Evolutionary conservation across 2,888 invertebrate species (phyloP), one percentile per base, ranked within the genome.

Genomic region (Tetragonisca angustula): DNA sequence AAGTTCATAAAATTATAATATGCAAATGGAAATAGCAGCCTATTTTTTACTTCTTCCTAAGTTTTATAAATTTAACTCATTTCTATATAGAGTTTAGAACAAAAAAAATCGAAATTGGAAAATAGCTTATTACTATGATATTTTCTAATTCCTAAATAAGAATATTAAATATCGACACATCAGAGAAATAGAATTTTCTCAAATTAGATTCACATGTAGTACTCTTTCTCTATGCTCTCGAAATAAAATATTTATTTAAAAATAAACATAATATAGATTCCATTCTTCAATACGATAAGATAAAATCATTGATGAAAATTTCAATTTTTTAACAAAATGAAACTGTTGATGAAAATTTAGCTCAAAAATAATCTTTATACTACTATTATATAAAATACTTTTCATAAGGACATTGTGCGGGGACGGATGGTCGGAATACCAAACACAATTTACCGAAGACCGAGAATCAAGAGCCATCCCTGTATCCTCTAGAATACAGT

Each of bases 401-500:
- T 52, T 17, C 4, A 13, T 9, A n/a, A 19, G 24, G 15, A 15
- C 17, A 59, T 52, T 43, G 24, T 49, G 21, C 0, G n/a, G 5
- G 43, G 24, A 19, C 19, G 49, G 17, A 64, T 24, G 64, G 61
- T 49, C n/a, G 70, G 62, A 71, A 76, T 73, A 50, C 21, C 73
- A 77, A 52, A 50, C 67, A 52, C 27, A 76, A 79, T 79, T 72
- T 74, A 52, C 36, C 73, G 67, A 82, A 81, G 75, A 76, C 71
- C 59, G 79, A 81, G 84, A 89, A 77, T 84, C 76, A 76, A 79
- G 77, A 83, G 81, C 88, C 89, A 87, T 88, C 88, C 89, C 89
- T 91, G 91, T 88, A 80, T 87, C 88, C 83, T 76, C 85, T 81
- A 87, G 89, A 90, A 81, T 88, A 82, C 83, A 81, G 81, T 82